Conservation (phyloP, 1,140 invertebrate genomes). For the Prorops nasuta region DNA sequence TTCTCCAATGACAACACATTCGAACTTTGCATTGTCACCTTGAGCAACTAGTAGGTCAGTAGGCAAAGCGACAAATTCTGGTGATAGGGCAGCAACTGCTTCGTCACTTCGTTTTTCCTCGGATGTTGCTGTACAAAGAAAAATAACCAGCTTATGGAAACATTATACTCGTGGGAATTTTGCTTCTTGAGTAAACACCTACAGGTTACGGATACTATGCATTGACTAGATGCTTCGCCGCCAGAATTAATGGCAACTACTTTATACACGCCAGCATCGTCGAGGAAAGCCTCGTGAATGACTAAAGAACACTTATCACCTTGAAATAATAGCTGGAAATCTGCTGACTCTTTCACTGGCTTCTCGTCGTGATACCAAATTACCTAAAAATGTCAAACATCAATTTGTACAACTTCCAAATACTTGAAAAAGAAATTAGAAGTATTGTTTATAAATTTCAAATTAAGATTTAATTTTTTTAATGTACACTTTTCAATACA, state of each 20-base stretch:
- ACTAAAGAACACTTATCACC: conserved; percentile 78
- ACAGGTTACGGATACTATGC: conserved; percentile 63
- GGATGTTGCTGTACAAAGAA: not conserved
- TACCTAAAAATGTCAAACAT: conserved; percentile 54
- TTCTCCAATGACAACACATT: conserved; percentile 70
- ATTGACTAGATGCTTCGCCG: conserved; percentile 75
- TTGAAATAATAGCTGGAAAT: conserved; percentile 78
- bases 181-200: conserved; percentile 6
- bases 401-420: conserved; percentile 8
- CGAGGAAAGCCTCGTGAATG: conserved; percentile 71
- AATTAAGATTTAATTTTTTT: too few relatives aligned
- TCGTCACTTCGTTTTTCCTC: conserved; percentile 1
- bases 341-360: conserved; percentile 81
- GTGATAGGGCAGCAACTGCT: conserved; percentile 49
- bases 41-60: conserved; percentile 67
- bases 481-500: too few relatives aligned
- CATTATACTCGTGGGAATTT: not conserved
- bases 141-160: not conserved
- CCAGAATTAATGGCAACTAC: conserved; percentile 79
- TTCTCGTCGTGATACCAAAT: conserved; percentile 85
- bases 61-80: conserved; percentile 71
- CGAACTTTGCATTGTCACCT: conserved; percentile 71
- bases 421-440: not conserved
- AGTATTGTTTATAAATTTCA: too few relatives aligned
- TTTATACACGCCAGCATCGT: conserved; percentile 77